phyloP scores from a whole-genome alignment of 2,113 vertebrate genomes.

The Amphilophus citrinellus region DNA sequence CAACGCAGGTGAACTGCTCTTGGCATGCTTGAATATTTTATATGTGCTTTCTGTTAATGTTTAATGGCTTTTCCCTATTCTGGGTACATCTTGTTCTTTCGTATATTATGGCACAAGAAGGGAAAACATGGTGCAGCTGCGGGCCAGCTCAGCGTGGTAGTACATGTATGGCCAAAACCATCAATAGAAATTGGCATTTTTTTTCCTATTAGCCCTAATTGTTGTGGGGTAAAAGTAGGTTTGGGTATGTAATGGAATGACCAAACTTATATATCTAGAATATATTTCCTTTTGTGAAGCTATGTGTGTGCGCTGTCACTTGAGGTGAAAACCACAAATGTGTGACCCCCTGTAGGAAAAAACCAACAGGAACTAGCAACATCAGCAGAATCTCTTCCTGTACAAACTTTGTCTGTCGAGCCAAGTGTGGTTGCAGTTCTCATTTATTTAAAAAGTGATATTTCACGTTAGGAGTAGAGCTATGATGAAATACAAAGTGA shows the following conservation, averaged over 20 bases:
- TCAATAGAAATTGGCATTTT: background rate
- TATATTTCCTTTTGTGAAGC: slow-evolving; percentile 10
- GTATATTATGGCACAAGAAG: background rate
- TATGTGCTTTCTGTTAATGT: slow-evolving; percentile 35
- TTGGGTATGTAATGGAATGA: background rate
- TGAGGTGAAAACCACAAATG: background rate
- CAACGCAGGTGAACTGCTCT: slow-evolving; percentile 23
- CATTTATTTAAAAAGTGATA: slow-evolving; percentile 8
- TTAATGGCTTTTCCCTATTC: slow-evolving; percentile 22
- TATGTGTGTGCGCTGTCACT: background rate
- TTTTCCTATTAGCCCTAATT: background rate
- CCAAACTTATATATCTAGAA: background rate
- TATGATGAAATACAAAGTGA: background rate
- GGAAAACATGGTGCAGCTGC: accelerated
- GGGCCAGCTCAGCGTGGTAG: background rate
- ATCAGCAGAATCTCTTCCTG: slow-evolving; percentile 51
- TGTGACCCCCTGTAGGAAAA: background rate
- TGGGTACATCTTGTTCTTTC: background rate
- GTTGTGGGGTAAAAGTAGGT: background rate
- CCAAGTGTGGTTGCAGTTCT: slow-evolving; percentile 45
- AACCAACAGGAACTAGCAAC: slow-evolving; percentile 40
- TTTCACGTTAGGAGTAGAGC: background rate
- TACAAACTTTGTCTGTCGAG: background rate
- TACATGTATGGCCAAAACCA: background rate
- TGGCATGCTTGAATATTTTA: slow-evolving; percentile 48